Conservation (phyloP, 2,113 vertebrate species). For the Neolamprologus devosi region DNA sequence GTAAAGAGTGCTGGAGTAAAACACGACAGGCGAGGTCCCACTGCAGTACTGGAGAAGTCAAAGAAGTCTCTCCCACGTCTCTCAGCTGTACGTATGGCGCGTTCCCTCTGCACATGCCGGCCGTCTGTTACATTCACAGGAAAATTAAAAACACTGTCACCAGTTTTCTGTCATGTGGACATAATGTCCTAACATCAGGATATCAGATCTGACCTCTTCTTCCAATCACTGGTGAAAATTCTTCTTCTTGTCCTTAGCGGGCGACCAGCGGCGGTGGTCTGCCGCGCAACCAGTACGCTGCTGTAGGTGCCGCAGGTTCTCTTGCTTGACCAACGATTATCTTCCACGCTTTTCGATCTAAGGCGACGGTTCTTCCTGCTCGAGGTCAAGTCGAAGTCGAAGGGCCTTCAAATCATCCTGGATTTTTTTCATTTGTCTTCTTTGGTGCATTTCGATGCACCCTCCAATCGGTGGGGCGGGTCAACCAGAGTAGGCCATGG, state of each 20-base stretch:
- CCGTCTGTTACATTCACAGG: not conserved
- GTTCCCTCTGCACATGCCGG: not conserved
- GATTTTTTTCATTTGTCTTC: too few relatives aligned
- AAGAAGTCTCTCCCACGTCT: not conserved
- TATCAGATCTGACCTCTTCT: not conserved
- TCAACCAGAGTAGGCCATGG: too few relatives aligned
- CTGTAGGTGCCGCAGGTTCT: too few relatives aligned
- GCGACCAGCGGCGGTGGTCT: too few relatives aligned
- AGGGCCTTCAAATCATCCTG: too few relatives aligned
- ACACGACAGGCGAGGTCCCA: not conserved
- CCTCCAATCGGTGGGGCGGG: too few relatives aligned
- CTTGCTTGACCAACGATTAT: too few relatives aligned
- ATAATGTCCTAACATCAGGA: not conserved
- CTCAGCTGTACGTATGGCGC: fast-evolving
- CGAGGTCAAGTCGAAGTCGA: too few relatives aligned
- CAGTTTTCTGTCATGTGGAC: not conserved
- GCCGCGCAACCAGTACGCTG: too few relatives aligned
- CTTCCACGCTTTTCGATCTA: too few relatives aligned
- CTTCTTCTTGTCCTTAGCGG: not conserved
- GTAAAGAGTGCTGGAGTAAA: not conserved
- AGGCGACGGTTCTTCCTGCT: too few relatives aligned
- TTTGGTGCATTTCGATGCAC: too few relatives aligned
- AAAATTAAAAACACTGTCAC: not conserved
- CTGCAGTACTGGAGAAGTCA: not conserved
- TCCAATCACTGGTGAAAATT: not conserved